Percentiles rank a stretch among this genome's conserved stretches.
These are phyloP conservation scores for Hirtodrosophila duncani DNA, from an alignment of 2,888 invertebrate species.

Conservation along the genomic window DNA sequence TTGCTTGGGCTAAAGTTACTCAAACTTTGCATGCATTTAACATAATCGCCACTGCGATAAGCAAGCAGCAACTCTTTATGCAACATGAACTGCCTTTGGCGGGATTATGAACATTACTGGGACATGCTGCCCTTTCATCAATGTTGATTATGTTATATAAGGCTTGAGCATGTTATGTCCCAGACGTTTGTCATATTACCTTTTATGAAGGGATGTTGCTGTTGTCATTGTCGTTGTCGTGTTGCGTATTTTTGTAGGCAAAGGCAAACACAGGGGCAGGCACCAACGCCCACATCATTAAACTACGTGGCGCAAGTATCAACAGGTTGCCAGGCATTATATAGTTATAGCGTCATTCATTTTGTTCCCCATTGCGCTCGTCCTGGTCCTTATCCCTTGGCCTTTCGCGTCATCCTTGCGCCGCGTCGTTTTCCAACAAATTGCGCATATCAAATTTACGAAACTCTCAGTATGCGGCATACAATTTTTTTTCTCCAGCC, in stretches of 20 bases:
- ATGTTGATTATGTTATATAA: conserved; percentile 46
- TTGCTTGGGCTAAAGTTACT: conserved; percentile 15
- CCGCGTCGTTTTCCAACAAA: conserved; percentile 59
- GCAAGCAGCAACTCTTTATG: too few relatives aligned
- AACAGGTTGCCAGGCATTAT: conserved; percentile 29
- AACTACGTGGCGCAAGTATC: conserved; percentile 46
- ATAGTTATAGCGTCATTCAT: conserved; percentile 28
- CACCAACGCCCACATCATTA: conserved; percentile 20
- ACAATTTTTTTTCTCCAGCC: conserved; percentile 24
- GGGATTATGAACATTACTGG: too few relatives aligned
- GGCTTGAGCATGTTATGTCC: conserved; percentile 27
- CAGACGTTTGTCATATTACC: conserved; percentile 45
- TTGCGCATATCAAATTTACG: conserved; percentile 71
- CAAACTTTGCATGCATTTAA: conserved; percentile 17
- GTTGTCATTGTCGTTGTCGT: conserved; percentile 19
- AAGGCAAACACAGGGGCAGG: conserved; percentile 15
- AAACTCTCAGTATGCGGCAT: conserved; percentile 54
- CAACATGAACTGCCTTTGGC: too few relatives aligned
- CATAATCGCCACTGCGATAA: too few relatives aligned
- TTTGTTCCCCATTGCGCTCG: not conserved
- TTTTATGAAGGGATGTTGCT: conserved; percentile 44
- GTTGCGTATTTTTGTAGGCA: conserved; percentile 4
- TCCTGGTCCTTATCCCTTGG: not conserved
- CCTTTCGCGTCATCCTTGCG: conserved; percentile 16
- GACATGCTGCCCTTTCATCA: conserved; percentile 18